Base-by-base conservation (phyloP, 2,888 invertebrate genomes). In the Argyresthia albistria region DNA sequence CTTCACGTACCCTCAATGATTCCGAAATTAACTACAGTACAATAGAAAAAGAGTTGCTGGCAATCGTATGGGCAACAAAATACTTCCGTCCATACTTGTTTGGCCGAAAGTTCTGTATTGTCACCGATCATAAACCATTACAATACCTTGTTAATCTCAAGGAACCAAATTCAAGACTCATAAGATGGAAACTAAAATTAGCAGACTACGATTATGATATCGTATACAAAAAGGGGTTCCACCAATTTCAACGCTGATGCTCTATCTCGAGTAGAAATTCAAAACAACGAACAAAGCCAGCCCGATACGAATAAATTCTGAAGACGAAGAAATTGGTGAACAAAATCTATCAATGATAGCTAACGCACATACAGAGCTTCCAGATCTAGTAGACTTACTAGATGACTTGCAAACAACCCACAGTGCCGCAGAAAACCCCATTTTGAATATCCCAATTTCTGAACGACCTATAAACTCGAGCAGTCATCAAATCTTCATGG, bases 1-100 rank as follows among this genome's bases (percentile, higher is more conserved):
- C 63, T 7, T 61, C 60, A 0, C 55, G 64, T 3, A n/a, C 62
- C 0, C 52, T 63, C 16, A 65, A 64, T 46, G 60, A 61, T 55
- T 56, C 58, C 0, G 62, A 66, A 56, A 12, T 43, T 1, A 61
- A 62, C 35, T 63, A 63, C 49, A 45, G 8, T 45, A 8, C 14
- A 11, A 53, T 50, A 9, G 49, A 50, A 53, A 53, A 53, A 49
- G 43, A 53, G 36, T 15, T 36, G 1, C n/a, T 45, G 12, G 8
- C 56, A 55, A 8, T 55, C 0, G 1, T 58, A 1, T 58, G 50
- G 9, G 59, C 54, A 3, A 36, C 45, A 12, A 59, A 59, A 53
- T 45, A 43, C 11, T 60, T 61, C 45, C 49, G 55, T 3, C 56
- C 58, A 42, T 58, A 57, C n/a, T 42, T 60, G 9, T 58, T 53